These are phyloP conservation scores for Oedothorax gibbosus DNA, from an alignment of 1,140 invertebrate genomes.

Conservation along the genomic window DNA sequence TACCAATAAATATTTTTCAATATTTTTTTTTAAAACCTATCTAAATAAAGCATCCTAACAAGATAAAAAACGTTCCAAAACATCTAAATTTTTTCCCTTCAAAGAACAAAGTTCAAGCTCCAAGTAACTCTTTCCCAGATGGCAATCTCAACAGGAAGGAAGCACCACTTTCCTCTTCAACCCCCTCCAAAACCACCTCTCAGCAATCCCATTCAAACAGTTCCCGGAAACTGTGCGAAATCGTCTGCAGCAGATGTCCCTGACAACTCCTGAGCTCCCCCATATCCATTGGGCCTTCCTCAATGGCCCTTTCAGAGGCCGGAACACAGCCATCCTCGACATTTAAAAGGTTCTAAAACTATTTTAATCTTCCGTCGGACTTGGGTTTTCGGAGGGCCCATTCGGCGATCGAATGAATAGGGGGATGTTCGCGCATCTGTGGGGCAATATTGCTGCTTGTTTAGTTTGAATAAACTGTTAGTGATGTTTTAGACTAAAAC, in stretches of 20 bases:
- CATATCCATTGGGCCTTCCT: neutral
- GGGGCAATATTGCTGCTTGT: no score
- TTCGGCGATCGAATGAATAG: no score
- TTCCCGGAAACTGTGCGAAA: neutral
- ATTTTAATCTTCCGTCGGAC: neutral
- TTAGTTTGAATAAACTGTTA: no score
- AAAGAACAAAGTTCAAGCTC: no score
- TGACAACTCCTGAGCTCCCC: neutral
- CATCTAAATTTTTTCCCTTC: no score
- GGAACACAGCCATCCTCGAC: neutral
- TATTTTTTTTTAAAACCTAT: no score
- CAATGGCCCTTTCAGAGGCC: neutral
- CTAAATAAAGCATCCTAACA: no score
- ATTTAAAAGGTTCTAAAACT: neutral
- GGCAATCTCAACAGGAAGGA: neutral
- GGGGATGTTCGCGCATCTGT: no score
- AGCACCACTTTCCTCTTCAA: neutral
- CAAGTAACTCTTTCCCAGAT: neutral
- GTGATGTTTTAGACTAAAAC: no score
- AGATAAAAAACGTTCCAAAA: no score
- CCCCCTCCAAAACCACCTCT: neutral
- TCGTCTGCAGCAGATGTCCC: conserved; percentile 9
- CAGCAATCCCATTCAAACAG: neutral
- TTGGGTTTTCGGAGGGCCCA: neutral
- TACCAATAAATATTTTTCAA: no score